Evolutionary conservation across 2,797 vertebrate species (phyloP).

Genomic region (Gallinago nigripennis): DNA sequence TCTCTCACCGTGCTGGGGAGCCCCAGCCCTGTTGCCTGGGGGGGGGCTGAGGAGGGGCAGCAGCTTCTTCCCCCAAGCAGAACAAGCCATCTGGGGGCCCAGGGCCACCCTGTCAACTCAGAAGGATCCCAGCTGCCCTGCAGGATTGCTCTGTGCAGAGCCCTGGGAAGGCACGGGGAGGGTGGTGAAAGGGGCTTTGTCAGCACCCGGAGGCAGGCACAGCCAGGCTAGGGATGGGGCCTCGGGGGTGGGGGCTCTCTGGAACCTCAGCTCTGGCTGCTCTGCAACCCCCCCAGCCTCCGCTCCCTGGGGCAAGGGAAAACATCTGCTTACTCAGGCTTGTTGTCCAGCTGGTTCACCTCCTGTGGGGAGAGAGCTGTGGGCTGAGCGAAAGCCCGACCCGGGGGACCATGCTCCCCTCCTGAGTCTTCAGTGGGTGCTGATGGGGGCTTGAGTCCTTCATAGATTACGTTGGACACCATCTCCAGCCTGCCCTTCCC

Average conservation of each 20-base stretch:
- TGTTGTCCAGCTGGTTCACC: slow-evolving; percentile 40
- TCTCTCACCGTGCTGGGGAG: neutral
- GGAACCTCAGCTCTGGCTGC: neutral
- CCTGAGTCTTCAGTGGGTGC: slow-evolving; percentile 21
- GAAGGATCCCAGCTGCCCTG: neutral
- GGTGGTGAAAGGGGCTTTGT: neutral
- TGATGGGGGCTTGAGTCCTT: slow-evolving; percentile 75
- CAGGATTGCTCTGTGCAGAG: fast-evolving
- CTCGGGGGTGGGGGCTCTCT: fast-evolving
- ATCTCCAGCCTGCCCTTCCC: slow-evolving; percentile 79
- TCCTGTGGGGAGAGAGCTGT: slow-evolving; percentile 54
- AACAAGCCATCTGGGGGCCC: neutral
- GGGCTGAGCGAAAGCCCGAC: slow-evolving; percentile 48
- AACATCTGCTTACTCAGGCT: slow-evolving; percentile 75
- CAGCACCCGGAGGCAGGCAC: neutral
- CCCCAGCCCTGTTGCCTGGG: neutral
- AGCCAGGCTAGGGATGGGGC: neutral
- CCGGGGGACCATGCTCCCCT: slow-evolving; percentile 46
- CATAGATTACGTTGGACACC: slow-evolving; percentile 91
- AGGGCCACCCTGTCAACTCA: neutral
- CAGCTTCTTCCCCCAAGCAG: neutral
- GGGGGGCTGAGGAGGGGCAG: neutral
- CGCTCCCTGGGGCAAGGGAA: fast-evolving
- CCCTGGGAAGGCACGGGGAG: neutral
- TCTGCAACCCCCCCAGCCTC: neutral